Evolutionary conservation across 2,113 vertebrate genomes (phyloP).

Genomic region (Mionectes macconnelli): DNA sequence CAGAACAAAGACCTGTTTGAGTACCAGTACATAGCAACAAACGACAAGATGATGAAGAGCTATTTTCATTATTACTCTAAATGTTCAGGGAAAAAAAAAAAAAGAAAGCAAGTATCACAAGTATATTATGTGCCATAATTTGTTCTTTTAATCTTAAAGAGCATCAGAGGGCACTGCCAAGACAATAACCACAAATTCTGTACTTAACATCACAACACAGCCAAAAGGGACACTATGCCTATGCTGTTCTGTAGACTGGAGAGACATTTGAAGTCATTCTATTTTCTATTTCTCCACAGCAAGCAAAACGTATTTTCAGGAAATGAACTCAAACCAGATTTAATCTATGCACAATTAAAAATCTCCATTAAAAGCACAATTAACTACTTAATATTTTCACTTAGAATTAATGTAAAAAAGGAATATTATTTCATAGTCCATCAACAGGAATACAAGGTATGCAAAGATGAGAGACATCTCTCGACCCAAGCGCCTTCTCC

Average conservation of each 20-base stretch:
- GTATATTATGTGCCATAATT: neutral
- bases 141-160: neutral
- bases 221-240: neutral
- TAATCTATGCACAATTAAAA: neutral
- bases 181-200: neutral
- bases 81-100: too few relatives aligned
- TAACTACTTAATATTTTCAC: neutral
- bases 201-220: neutral
- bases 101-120: neutral
- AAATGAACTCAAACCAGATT: neutral
- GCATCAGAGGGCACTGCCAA: neutral
- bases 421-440: neutral
- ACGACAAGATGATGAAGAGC: neutral
- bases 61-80: neutral
- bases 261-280: neutral
- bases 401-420: neutral
- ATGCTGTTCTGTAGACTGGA: neutral
- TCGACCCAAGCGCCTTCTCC: accelerated
- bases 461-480: neutral
- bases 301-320: neutral
- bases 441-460: neutral
- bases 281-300: neutral
- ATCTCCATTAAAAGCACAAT: neutral
- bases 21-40: neutral
- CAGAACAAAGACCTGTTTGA: neutral